A percentile compares a stretch with the other conserved stretches of the same genome.
These are phyloP conservation scores for Xiphias gladius DNA, from an alignment of 2,113 vertebrate genomes.

Conservation along the genomic window DNA sequence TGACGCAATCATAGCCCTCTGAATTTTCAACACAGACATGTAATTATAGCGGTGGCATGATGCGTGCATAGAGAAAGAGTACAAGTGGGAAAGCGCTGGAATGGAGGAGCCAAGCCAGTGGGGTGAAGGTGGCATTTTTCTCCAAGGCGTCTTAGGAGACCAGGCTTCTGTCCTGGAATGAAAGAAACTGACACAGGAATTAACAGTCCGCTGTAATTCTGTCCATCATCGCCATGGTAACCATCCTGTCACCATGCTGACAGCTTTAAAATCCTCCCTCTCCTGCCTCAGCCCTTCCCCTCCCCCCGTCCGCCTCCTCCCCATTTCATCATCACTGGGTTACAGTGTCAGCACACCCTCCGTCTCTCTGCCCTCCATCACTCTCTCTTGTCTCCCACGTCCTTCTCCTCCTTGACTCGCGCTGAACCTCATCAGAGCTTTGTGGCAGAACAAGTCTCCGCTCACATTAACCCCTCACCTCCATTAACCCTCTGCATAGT, in stretches of 20 bases:
- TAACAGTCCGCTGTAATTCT: slow-evolving; percentile 66
- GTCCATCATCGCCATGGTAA: slow-evolving; percentile 69
- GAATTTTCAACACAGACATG: slow-evolving; percentile 70
- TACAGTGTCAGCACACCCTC: slow-evolving; percentile 61
- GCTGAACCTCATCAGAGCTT: slow-evolving; percentile 80
- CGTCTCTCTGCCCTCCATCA: slow-evolving; percentile 43
- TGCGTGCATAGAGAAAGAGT: slow-evolving; percentile 58
- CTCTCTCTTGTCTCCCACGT: slow-evolving; percentile 32
- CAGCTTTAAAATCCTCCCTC: slow-evolving; percentile 44
- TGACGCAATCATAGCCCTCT: slow-evolving; percentile 52
- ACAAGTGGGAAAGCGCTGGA: slow-evolving; percentile 32
- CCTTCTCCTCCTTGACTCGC: slow-evolving; percentile 62
- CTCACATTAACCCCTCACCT: slow-evolving; percentile 83
- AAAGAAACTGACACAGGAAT: slow-evolving; percentile 53
- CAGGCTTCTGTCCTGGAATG: slow-evolving; percentile 38
- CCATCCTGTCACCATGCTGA: slow-evolving; percentile 63
- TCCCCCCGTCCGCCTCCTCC: slow-evolving; percentile 2
- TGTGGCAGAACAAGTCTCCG: slow-evolving; percentile 74
- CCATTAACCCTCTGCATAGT: slow-evolving; percentile 63
- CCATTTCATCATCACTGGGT: slow-evolving; percentile 62
- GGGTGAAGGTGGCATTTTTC: slow-evolving; percentile 30
- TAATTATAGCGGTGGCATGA: slow-evolving; percentile 73
- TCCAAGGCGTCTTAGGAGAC: slow-evolving; percentile 30
- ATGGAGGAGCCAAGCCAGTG: slow-evolving; percentile 14
- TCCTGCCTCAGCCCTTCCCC: neutral